Percentiles rank a stretch among this genome's conserved stretches.
These are phyloP conservation scores for Zaprionus inermis DNA, from an alignment of 1,140 invertebrate species.

Conservation along the genomic window DNA sequence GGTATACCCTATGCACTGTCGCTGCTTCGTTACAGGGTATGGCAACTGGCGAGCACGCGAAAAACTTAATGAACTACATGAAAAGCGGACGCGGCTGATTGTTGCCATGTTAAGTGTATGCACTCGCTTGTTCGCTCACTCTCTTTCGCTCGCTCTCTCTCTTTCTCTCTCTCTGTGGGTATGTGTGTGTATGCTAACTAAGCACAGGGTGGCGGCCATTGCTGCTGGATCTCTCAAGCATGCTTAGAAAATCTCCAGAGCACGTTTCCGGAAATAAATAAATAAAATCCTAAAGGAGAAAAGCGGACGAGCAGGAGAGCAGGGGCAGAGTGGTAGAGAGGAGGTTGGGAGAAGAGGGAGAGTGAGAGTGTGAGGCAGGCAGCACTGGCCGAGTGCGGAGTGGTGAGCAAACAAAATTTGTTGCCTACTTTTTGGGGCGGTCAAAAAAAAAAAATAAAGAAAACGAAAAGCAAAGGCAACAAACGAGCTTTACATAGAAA, in stretches of 20 bases:
- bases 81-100: slow-evolving; percentile 56
- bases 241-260: slow-evolving; percentile 76
- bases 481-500: slow-evolving; percentile 53
- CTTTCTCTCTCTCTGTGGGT: slow-evolving; percentile 26
- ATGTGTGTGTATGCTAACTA: slow-evolving; percentile 55
- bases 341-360: not conserved
- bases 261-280: slow-evolving; percentile 83
- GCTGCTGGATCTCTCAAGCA: slow-evolving; percentile 42
- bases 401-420: slow-evolving; percentile 13
- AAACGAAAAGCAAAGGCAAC: slow-evolving; percentile 12
- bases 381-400: too few relatives aligned
- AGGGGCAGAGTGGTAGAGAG: too few relatives aligned
- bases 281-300: slow-evolving; percentile 64
- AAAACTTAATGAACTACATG: slow-evolving; percentile 75
- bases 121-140: not conserved
- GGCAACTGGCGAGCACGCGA: slow-evolving; percentile 39
- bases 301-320: not conserved
- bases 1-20: slow-evolving; percentile 1
- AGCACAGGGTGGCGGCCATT: slow-evolving; percentile 30
- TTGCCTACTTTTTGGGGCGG: slow-evolving; percentile 36
- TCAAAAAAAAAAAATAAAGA: slow-evolving; percentile 17
- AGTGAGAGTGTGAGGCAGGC: too few relatives aligned
- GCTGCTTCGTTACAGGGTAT: slow-evolving; percentile 1
- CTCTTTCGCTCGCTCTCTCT: too few relatives aligned
- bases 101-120: slow-evolving; percentile 24